phyloP scores from a whole-genome alignment of 2,797 vertebrate species.

The Ptychadena robeensis region DNA sequence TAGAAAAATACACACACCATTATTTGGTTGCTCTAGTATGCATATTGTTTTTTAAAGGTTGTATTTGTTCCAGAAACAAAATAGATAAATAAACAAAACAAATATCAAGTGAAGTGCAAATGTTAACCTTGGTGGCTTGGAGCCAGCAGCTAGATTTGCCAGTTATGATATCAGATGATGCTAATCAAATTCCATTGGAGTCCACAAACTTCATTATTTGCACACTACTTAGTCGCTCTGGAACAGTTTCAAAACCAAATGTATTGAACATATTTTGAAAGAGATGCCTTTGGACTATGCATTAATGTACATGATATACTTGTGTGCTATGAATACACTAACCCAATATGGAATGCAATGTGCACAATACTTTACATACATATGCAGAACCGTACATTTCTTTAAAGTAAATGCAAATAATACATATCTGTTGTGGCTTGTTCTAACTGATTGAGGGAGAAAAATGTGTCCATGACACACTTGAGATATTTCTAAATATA shows the following conservation, averaged over 20 bases:
- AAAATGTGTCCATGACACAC: background rate
- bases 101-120: conserved; percentile 36
- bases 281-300: background rate
- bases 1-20: background rate
- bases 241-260: conserved; percentile 28
- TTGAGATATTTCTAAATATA: background rate
- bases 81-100: conserved; percentile 21
- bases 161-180: conserved; percentile 37
- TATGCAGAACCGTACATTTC: background rate
- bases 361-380: background rate
- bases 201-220: conserved; percentile 23
- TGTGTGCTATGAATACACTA: background rate
- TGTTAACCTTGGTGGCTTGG: conserved; percentile 30
- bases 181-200: conserved; percentile 41
- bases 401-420: background rate
- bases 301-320: background rate
- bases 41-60: conserved; percentile 23
- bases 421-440: background rate
- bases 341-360: background rate
- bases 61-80: conserved; percentile 3
- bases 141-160: conserved; percentile 31
- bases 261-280: conserved; percentile 1
- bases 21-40: background rate
- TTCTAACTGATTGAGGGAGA: background rate
- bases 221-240: conserved; percentile 28